phyloP scores from a whole-genome alignment of 2,113 vertebrate species.

The Lamprologus tigripictilis region DNA sequence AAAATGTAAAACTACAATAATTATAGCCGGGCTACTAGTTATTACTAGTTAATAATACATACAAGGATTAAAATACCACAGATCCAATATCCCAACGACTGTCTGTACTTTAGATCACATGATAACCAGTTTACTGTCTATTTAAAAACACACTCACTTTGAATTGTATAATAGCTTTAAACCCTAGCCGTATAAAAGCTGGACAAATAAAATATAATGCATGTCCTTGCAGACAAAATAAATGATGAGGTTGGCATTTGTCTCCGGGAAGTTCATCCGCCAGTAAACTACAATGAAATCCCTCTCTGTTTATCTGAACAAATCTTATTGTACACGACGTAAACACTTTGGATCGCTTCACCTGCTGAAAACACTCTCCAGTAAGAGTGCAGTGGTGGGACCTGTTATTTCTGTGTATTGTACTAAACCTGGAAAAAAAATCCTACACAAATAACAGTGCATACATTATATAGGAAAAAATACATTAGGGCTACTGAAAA shows the following conservation, averaged over 20 bases:
- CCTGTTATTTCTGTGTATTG: conserved; percentile 22
- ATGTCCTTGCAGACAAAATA: neutral
- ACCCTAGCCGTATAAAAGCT: neutral
- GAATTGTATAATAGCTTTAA: neutral
- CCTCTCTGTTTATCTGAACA: neutral
- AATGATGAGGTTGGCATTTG: neutral
- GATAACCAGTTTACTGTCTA: neutral
- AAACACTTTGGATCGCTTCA: conserved; percentile 5
- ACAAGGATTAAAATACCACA: neutral
- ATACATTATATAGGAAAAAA: neutral
- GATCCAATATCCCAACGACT: neutral
- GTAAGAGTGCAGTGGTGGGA: neutral
- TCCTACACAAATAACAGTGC: neutral
- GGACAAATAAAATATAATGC: neutral
- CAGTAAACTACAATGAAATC: neutral
- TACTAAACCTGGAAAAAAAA: neutral
- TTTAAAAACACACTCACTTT: neutral
- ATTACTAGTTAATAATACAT: neutral
- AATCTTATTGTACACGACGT: neutral
- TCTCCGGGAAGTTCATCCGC: neutral
- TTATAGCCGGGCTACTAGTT: neutral
- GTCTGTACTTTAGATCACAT: neutral
- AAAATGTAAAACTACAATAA: neutral
- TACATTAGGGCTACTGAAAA: neutral
- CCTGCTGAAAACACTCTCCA: neutral